Evolutionary conservation across 2,797 vertebrate genomes (phyloP), one percentile per base, ranked within the genome.

Genomic region (Paguma larvata): DNA sequence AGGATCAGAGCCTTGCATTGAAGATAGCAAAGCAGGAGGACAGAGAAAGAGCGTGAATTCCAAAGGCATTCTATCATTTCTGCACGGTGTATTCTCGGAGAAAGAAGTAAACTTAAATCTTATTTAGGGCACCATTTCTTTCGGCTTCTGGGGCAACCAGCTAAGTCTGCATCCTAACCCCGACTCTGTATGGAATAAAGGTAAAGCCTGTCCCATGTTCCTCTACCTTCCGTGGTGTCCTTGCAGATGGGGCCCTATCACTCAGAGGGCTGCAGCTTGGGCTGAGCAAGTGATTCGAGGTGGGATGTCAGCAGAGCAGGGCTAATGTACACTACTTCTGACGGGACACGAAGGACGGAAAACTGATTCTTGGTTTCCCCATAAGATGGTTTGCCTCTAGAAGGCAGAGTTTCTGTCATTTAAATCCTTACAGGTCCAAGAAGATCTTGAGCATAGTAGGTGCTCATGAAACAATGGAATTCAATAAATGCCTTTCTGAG

Each of bases 21-120:
- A 78, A 48, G 14, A 62, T 92, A 41, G 34, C n/a, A 63, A 41
- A 62, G 32, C 46, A 84, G 95, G 46, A 90, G 91, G n/a, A 89
- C 65, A 53, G 19, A 65, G 11, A 68, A 30, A 68, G 4, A 51
- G 18, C 0, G 2, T 21, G 30, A 65, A 51, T 77, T 89, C 5
- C 63, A 21, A 5, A 87, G 44, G 63, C 14, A 27, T 82, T 63
- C 12, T 25, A 46, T 59, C 30, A 72, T 59, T 59, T 46, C 65
- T 86, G 38, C 14, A 34, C 18, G 41, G 38, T 48, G 78, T 90
- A 59, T 87, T 70, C 44, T 48, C 19, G n/a, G 46, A 82, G 73
- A 88, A 94, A 89, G 44, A 87, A 63, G 51, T 53, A 41, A 72
- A 83, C 8, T 94, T 84, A 83, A 83, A 72, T 90, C 62, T 65